Conservation (phyloP, 1,140 invertebrate species). For the Rhysida immarginata region DNA sequence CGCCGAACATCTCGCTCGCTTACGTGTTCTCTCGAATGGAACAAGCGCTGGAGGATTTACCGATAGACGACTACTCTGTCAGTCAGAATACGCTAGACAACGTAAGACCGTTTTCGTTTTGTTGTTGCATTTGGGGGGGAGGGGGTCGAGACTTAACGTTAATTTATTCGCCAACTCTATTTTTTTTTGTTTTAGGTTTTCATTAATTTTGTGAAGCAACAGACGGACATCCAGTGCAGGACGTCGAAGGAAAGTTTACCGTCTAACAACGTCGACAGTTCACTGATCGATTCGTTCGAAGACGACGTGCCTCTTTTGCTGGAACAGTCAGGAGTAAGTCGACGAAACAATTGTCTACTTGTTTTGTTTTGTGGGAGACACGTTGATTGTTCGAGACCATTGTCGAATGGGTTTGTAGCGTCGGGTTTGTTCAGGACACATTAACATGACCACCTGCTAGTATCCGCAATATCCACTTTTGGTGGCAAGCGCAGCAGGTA, state of each 20-base stretch:
- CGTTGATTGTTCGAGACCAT: too few species aligned
- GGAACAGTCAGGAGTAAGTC: conserved; percentile 5
- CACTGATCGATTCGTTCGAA: background rate
- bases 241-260: background rate
- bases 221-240: conserved; percentile 18
- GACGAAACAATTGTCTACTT: too few species aligned
- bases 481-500: too few species aligned
- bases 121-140: background rate
- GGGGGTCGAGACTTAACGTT: conserved; percentile 12
- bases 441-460: too few species aligned
- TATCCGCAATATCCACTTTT: too few species aligned
- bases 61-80: conserved; percentile 35
- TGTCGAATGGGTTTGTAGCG: too few species aligned
- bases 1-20: conserved; percentile 25
- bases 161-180: background rate
- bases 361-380: too few species aligned
- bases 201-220: conserved; percentile 36
- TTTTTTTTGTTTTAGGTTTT: too few species aligned
- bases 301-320: background rate
- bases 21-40: conserved; percentile 32
- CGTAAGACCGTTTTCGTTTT: too few species aligned
- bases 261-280: background rate
- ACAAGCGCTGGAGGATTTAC: conserved; percentile 25
- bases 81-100: conserved; percentile 37
- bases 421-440: too few species aligned